Conservation (phyloP, 2,797 vertebrate species). For the Arvicola amphibius region DNA sequence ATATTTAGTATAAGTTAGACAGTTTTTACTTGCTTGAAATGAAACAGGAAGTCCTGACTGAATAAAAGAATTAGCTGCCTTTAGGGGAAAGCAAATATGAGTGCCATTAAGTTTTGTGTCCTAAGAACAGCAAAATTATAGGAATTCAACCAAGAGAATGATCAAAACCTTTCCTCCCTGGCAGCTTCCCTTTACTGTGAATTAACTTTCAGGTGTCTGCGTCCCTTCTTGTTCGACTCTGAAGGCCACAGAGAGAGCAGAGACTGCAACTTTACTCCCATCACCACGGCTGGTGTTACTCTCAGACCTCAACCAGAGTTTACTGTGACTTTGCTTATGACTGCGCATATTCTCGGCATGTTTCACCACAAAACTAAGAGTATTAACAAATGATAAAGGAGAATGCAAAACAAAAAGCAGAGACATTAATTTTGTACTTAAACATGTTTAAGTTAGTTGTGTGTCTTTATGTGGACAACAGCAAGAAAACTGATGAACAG, state of each 20-base stretch:
- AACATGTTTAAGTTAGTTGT: background rate
- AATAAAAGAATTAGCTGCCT: background rate
- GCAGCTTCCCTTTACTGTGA: background rate
- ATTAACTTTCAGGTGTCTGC: background rate
- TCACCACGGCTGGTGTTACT: background rate
- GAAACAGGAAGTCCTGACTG: background rate
- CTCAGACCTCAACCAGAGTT: background rate
- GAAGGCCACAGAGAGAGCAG: background rate
- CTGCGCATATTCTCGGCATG: background rate
- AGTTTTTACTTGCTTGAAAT: background rate
- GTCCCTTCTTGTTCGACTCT: background rate
- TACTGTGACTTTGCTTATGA: background rate
- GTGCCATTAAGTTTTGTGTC: background rate
- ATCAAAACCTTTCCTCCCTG: background rate
- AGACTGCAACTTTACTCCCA: background rate
- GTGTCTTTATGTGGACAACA: slow-evolving; percentile 12
- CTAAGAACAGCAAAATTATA: background rate
- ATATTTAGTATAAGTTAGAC: slow-evolving; percentile 4
- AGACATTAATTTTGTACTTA: background rate
- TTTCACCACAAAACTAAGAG: slow-evolving; percentile 6
- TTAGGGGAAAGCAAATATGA: background rate
- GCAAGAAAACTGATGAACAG: background rate
- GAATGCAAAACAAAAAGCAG: slow-evolving; percentile 56
- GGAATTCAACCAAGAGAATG: background rate
- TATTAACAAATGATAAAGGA: slow-evolving; percentile 20